A percentile compares a stretch with the other conserved stretches of the same genome.
Conservation (phyloP, 2,113 vertebrate species). For the Himantopus leucocephalus region DNA sequence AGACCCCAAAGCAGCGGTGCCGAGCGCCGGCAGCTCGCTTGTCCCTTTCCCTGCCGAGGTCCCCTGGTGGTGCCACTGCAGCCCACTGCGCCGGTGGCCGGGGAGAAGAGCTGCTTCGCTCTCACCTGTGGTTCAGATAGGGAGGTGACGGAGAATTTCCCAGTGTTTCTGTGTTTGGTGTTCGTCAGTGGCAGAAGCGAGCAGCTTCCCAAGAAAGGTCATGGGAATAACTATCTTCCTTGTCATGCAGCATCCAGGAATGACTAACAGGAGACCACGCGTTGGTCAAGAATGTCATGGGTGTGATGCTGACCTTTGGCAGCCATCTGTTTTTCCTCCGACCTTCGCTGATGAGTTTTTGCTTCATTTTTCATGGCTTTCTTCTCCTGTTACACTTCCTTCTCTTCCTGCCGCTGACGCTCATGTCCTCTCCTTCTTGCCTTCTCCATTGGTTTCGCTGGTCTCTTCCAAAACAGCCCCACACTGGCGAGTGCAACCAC, state of each 20-base stretch:
- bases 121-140: neutral
- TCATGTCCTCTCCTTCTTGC: accelerated
- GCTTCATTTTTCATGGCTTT: neutral
- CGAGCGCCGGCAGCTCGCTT: accelerated
- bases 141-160: neutral
- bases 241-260: accelerated
- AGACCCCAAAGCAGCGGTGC: neutral
- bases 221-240: accelerated
- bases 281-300: accelerated
- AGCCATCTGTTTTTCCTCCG: neutral
- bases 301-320: neutral
- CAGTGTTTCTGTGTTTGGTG: accelerated
- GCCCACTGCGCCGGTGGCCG: neutral
- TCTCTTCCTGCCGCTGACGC: accelerated
- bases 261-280: accelerated
- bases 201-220: neutral
- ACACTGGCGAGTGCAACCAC: accelerated
- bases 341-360: accelerated
- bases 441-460: neutral
- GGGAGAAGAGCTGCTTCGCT: neutral
- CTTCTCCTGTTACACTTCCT: neutral
- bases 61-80: neutral
- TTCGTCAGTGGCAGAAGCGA: neutral
- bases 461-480: neutral
- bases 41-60: neutral